These are phyloP conservation scores for Phrynocephalus vlangalii DNA, from an alignment of 2,797 vertebrate species.

Conservation along the genomic window DNA sequence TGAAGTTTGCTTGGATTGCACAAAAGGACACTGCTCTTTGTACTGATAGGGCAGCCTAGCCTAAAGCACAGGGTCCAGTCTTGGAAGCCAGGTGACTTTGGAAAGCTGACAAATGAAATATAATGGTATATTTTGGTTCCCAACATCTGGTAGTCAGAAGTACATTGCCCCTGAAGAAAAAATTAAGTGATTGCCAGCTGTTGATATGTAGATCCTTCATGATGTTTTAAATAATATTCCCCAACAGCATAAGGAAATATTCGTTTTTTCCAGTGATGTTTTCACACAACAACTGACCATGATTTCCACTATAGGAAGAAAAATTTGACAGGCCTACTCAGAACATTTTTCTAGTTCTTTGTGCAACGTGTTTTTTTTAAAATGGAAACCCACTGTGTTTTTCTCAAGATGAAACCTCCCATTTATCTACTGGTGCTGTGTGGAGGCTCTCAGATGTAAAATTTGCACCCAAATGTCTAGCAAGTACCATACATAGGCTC, in stretches of 20 bases:
- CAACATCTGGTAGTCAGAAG: constrained; percentile 7
- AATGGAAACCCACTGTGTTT: too few relatives aligned
- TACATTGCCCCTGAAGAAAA: neutral
- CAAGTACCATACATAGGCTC: too few relatives aligned
- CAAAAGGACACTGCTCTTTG: neutral
- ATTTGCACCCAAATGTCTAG: too few relatives aligned
- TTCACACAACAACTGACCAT: neutral
- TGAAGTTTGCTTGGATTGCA: neutral
- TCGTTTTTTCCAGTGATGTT: neutral
- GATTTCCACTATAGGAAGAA: too few relatives aligned
- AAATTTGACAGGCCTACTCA: too few relatives aligned
- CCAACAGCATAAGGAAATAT: neutral
- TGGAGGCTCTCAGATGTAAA: too few relatives aligned
- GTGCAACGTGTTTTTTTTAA: too few relatives aligned
- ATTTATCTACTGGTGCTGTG: too few relatives aligned
- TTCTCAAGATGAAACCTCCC: too few relatives aligned
- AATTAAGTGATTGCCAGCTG: neutral
- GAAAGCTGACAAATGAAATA: neutral
- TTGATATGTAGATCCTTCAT: neutral
- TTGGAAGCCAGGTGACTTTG: neutral
- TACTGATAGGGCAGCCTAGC: neutral
- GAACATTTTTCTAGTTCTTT: too few relatives aligned
- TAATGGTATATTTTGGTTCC: neutral
- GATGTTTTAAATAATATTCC: neutral
- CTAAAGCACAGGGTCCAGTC: neutral